These are phyloP conservation scores for Halichoerus grypus DNA, from an alignment of 2,113 vertebrate genomes.

Conservation along the genomic window DNA sequence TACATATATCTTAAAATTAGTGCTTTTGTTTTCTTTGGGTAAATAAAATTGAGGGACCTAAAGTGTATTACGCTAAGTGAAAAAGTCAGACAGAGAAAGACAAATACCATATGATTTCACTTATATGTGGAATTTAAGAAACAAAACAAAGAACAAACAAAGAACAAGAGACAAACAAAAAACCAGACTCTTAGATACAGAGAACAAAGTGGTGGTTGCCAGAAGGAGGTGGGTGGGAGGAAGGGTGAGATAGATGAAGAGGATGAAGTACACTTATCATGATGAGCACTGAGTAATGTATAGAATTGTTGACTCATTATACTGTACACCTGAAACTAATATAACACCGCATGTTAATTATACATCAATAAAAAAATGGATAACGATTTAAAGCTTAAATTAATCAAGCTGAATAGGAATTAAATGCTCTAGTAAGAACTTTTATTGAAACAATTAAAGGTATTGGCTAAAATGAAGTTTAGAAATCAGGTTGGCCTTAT, in stretches of 20 bases:
- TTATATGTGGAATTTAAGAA: not conserved
- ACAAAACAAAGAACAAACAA: not conserved
- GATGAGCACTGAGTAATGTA: not conserved
- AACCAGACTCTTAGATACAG: not conserved
- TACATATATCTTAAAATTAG: not conserved
- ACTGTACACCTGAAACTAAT: not conserved
- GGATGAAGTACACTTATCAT: not conserved
- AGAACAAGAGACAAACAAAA: not conserved
- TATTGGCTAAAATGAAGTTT: slow-evolving; percentile 32
- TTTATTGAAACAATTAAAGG: not conserved
- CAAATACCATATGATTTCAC: not conserved
- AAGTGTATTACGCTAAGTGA: not conserved
- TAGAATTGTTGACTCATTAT: not conserved
- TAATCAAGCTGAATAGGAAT: slow-evolving; percentile 18
- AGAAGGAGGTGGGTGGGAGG: not conserved
- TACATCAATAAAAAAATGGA: not conserved
- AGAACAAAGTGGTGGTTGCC: not conserved
- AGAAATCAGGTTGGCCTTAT: not conserved
- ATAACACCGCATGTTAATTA: not conserved
- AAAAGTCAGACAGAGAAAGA: not conserved
- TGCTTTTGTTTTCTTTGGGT: not conserved
- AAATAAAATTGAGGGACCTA: not conserved
- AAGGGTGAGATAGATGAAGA: not conserved
- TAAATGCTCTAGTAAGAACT: not conserved
- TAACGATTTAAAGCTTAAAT: not conserved